Conservation (phyloP, 1,140 invertebrate species). For the Drosophila sp. region DNA sequence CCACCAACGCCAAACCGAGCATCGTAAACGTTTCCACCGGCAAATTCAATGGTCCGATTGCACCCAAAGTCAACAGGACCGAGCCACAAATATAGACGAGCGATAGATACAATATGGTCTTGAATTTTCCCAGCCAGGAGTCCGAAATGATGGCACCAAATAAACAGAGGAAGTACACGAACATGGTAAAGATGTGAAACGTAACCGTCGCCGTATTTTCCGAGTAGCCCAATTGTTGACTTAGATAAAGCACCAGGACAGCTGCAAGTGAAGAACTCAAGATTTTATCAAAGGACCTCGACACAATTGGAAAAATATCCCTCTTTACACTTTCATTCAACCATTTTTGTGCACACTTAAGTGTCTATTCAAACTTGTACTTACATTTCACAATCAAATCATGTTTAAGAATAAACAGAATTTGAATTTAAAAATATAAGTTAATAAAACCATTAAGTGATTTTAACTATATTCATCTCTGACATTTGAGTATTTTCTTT, state of each 20-base stretch:
- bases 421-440: no score
- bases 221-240: constrained; percentile 87
- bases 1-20: constrained; percentile 92
- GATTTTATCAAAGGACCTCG: no score
- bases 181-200: constrained; percentile 92
- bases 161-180: constrained; percentile 92
- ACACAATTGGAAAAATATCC: no score
- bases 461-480: no score
- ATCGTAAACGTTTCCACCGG: constrained; percentile 89
- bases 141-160: constrained; percentile 94
- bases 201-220: constrained; percentile 90
- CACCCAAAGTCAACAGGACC: constrained; percentile 90
- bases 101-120: constrained; percentile 95
- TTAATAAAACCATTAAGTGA: no score
- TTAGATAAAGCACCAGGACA: constrained; percentile 91
- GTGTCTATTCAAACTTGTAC: no score
- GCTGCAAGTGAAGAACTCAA: constrained; percentile 85
- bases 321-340: no score
- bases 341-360: no score
- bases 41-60: constrained; percentile 87
- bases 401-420: no score
- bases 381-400: no score
- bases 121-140: constrained; percentile 92
- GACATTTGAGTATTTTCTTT: no score
- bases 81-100: constrained; percentile 95